phyloP scores from a whole-genome alignment of 2,797 vertebrate genomes.

The Intellagama lesueurii region DNA sequence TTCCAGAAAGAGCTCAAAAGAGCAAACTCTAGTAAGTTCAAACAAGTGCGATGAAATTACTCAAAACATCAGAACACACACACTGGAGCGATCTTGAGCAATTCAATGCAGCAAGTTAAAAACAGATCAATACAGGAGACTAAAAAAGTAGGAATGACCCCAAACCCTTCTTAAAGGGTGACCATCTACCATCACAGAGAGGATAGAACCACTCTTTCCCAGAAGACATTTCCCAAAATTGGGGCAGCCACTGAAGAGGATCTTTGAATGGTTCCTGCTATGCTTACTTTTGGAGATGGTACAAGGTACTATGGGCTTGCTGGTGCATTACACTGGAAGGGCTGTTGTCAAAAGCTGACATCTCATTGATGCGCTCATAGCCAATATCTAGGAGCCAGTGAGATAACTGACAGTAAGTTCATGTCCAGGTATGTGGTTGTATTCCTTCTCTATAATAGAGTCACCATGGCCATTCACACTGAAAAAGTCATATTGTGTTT shows the following conservation, averaged over 20 bases:
- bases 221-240: not conserved
- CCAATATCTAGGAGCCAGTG: not conserved
- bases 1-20: not conserved
- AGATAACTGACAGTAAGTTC: constrained; percentile 10
- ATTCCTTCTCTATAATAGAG: not conserved
- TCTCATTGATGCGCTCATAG: not conserved
- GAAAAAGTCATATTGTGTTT: too few species aligned
- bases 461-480: not conserved
- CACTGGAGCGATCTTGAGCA: not conserved
- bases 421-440: constrained; percentile 21
- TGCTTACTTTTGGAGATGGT: not conserved
- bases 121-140: not conserved
- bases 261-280: not conserved
- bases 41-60: not conserved
- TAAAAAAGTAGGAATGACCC: not conserved
- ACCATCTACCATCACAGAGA: not conserved
- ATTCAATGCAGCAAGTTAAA: not conserved
- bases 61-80: too few species aligned
- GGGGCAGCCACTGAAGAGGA: not conserved
- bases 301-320: not conserved
- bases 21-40: not conserved
- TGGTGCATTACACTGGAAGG: constrained; percentile 6
- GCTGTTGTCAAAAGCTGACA: not conserved
- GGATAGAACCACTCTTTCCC: not conserved
- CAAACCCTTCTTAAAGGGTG: not conserved